Evolutionary conservation across 2,888 invertebrate species (phyloP), one percentile per base, ranked within the genome.

Genomic region (Halocaridina rubra): DNA sequence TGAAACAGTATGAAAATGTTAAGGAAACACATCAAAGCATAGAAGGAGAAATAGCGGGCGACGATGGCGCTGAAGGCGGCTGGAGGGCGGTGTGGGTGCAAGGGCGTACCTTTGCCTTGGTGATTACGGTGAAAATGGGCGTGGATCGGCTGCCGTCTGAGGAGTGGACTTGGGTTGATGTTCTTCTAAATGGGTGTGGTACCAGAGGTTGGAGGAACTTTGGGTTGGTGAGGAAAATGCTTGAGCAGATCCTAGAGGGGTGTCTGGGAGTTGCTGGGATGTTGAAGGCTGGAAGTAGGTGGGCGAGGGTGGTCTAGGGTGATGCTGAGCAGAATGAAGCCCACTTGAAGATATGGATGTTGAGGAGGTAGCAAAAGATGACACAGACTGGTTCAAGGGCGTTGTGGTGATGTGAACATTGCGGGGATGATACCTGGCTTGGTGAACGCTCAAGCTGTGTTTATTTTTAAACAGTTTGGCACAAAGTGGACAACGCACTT

Each of bases 381-480:
- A 16, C 8, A 46, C 29, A 19, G 59, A 7, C 59, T 24, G 8
- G 79, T 33, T 16, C 16, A 30, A 24, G 30, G 24, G 32, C 39
- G 67, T 27, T n/a, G n/a, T n/a, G 22, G 30, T 53, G 33, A 19
- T 27, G 76, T 61, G 64, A 19, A 64, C 32, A 78, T 81, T 82
- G 39, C 81, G 64, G 32, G 88, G 88, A 53, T 88, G 88, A 69
- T 88, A 88, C 61, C 88, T 64, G 30, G 88, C 88, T 79, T 82
- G 81, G 79, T 88, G 88, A 2, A 88, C 88, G 19, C 88, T 86
- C 24, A 88, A 78, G 64, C 88, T 88, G 79, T 88, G 88, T 39
- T 88, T 88, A 78, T 88, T 88, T 78, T 88, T 88, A 64, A 88
- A 88, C 78, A 84, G 79, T 74, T 86, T 88, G 72, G 78, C 77